These are phyloP conservation scores for Cabera pusaria DNA, from an alignment of 2,888 invertebrate genomes.

Conservation along the genomic window DNA sequence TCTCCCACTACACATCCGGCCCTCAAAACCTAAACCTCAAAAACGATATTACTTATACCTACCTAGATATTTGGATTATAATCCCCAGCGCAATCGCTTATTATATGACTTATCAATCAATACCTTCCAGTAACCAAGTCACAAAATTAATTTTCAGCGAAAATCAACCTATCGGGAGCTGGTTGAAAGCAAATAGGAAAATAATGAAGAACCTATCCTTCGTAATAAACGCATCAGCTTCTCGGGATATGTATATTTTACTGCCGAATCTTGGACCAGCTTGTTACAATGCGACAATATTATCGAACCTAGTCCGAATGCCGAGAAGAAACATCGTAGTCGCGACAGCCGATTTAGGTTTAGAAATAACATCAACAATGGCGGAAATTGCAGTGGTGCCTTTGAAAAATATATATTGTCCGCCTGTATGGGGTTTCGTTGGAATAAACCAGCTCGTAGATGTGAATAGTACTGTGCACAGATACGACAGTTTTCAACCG, in stretches of 20 bases:
- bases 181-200: constrained; percentile 58
- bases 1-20: too few species aligned
- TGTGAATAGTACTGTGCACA: constrained; percentile 76
- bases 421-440: constrained; percentile 86
- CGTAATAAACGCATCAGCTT: constrained; percentile 75
- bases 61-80: too few species aligned
- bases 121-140: too few species aligned
- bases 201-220: constrained; percentile 68
- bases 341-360: constrained; percentile 81
- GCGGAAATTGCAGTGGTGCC: constrained; percentile 73
- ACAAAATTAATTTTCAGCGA: too few species aligned
- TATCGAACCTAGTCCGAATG: constrained; percentile 63
- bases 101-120: too few species aligned
- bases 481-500: constrained; percentile 75
- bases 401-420: constrained; percentile 76
- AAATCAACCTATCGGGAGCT: constrained; percentile 56
- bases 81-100: too few species aligned
- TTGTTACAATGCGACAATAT: constrained; percentile 82
- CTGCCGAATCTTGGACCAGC: constrained; percentile 81
- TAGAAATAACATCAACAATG: constrained; percentile 62
- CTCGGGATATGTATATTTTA: constrained; percentile 71
- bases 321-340: constrained; percentile 78
- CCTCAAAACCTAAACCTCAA: too few species aligned
- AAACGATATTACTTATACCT: too few species aligned
- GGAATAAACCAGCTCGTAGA: constrained; percentile 83